Evolutionary conservation across 1,140 invertebrate genomes (phyloP), one percentile per base, ranked within the genome.

Genomic region (Tetragonula clypearis): DNA sequence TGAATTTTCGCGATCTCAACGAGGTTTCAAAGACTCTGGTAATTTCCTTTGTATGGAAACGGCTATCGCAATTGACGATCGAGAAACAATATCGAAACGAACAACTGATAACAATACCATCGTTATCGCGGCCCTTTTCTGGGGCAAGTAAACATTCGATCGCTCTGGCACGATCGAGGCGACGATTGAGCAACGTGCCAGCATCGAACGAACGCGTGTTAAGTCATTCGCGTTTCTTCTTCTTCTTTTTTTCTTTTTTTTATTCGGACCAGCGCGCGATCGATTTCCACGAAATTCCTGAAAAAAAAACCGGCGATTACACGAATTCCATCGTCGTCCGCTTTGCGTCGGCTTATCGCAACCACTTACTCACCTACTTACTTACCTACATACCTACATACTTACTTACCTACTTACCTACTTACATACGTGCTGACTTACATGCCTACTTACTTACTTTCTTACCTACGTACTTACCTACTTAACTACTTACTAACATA

Each of bases 81-180:
- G 81, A 80, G 72, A 75, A 30, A 87, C 58, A 77, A 19, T 69
- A 60, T 72, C 41, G 85, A 30, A 30, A 90, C 79, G 58, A 35
- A 65, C 58, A 41, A 5, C 58, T 49, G 87, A 88, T 91, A 91
- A 91, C 68, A 74, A 79, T 84, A 62, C 69, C 79, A 41, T 49
- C 41, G 41, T 49, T 90, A 89, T 89, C 86, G 72, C 71, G 65
- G 75, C 86, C 89, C 86, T 91, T 90, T 91, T 90, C 90, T 91
- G 66, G 89, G 87, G 55, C 82, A 89, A 89, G 85, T 58, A 90
- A 91, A 91, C 78, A 90, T 65, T 35, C 69, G 65, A 75, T 80
- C 82, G 85, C 65, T 79, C 30, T 21, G 14, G 26, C 35, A 53
- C 53, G 77, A 79, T 74, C 78, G 71, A 68, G 55, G 79, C 78